These are phyloP conservation scores for Brachyhypopomus gauderio DNA, from an alignment of 2,113 vertebrate genomes.

Conservation along the genomic window DNA sequence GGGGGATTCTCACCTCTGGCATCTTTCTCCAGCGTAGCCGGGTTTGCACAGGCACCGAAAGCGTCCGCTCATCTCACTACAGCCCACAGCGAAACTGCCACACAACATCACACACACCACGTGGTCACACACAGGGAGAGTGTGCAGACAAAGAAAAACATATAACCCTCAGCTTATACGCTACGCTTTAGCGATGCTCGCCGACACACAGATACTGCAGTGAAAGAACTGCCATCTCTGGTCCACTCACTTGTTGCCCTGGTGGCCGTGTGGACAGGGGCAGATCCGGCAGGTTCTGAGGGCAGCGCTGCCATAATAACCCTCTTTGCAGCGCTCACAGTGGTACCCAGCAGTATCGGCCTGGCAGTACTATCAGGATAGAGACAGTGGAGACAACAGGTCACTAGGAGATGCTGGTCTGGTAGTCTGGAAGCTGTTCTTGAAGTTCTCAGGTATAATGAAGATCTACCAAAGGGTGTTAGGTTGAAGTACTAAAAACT, in stretches of 20 bases:
- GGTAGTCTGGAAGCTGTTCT: too few relatives aligned
- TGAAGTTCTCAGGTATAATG: too few relatives aligned
- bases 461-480: too few relatives aligned
- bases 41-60: conserved; percentile 84
- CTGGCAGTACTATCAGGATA: conserved; percentile 80
- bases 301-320: conserved; percentile 80
- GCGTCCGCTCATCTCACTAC: conserved; percentile 73
- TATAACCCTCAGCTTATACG: too few relatives aligned
- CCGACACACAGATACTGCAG: too few relatives aligned
- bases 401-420: too few relatives aligned
- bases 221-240: too few relatives aligned
- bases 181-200: too few relatives aligned
- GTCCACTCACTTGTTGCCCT: conserved; percentile 79
- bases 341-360: conserved; percentile 85
- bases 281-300: conserved; percentile 79
- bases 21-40: conserved; percentile 83
- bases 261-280: conserved; percentile 76
- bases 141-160: too few relatives aligned
- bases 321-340: conserved; percentile 88
- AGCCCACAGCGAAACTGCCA: conserved; percentile 86
- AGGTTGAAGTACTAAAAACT: too few relatives aligned
- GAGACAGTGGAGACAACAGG: not conserved
- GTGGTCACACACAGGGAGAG: not conserved
- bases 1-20: conserved; percentile 80
- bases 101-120: not conserved